Evolutionary conservation across 2,888 invertebrate species (phyloP).

Genomic region (Myathropa florea): DNA sequence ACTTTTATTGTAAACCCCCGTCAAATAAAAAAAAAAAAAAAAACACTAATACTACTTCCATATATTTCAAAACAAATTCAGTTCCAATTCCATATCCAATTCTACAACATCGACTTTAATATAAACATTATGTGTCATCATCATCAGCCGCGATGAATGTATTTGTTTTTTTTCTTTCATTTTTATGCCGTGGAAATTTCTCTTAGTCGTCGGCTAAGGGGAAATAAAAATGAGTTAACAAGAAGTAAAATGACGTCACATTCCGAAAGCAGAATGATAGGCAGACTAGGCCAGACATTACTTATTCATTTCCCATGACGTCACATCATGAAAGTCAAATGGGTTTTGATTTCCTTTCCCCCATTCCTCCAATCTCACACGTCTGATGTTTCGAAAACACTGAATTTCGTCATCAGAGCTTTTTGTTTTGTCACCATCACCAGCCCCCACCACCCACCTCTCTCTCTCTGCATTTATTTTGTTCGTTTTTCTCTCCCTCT

Average conservation of each 20-base stretch:
- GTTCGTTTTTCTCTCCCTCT: background rate
- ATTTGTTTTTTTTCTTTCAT: background rate
- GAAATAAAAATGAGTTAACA: conserved; percentile 6
- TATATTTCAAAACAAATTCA: too few relatives aligned
- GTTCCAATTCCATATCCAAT: too few relatives aligned
- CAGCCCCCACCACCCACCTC: background rate
- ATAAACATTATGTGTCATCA: conserved; percentile 31
- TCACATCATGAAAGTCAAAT: conserved; percentile 38
- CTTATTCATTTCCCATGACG: conserved; percentile 45
- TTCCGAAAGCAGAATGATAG: conserved; percentile 25
- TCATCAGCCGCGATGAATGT: conserved; percentile 15
- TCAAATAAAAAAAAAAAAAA: too few relatives aligned
- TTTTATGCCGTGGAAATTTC: conserved; percentile 27
- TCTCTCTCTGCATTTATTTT: background rate
- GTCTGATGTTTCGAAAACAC: background rate
- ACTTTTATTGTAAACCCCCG: too few relatives aligned
- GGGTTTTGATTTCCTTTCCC: conserved; percentile 9
- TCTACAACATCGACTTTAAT: too few relatives aligned
- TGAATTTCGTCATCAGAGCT: background rate
- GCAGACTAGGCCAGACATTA: conserved; percentile 47
- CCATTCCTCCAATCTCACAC: background rate
- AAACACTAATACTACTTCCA: too few relatives aligned
- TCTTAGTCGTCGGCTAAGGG: conserved; percentile 14
- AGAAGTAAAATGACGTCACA: conserved; percentile 51
- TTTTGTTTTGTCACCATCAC: background rate